Evolutionary conservation across 2,113 vertebrate genomes (phyloP).

Genomic region (Halichoeres trimaculatus): DNA sequence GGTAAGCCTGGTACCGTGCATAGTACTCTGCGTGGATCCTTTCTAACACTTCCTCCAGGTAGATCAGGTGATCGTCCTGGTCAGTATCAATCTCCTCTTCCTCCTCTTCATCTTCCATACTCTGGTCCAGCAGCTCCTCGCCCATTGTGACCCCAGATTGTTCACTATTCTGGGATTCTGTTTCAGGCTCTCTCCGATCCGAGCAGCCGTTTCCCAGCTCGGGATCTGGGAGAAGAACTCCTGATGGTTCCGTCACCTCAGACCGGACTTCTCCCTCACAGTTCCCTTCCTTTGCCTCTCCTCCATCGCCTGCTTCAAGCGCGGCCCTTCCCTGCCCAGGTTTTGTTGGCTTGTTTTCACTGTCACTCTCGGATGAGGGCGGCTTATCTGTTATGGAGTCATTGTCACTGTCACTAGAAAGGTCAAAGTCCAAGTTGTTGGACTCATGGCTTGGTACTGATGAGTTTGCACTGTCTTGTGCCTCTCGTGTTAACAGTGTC

Average conservation of each 20-base stretch:
- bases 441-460: constrained; percentile 43
- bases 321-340: constrained; percentile 49
- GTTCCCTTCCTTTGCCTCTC: constrained; percentile 49
- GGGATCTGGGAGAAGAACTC: constrained; percentile 64
- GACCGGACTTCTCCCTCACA: constrained; percentile 36
- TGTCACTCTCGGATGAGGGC: constrained; percentile 80
- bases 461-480: constrained; percentile 48
- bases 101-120: constrained; percentile 90
- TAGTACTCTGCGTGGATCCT: constrained; percentile 94
- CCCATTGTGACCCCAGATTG: constrained; percentile 94
- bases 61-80: constrained; percentile 93
- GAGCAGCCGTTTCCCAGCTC: constrained; percentile 89
- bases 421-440: constrained; percentile 90
- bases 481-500: constrained; percentile 49
- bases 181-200: constrained; percentile 91
- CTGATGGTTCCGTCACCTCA: constrained; percentile 69
- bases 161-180: constrained; percentile 95
- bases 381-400: constrained; percentile 82
- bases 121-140: constrained; percentile 93
- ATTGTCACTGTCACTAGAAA: constrained; percentile 93
- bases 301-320: constrained; percentile 41
- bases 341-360: constrained; percentile 77
- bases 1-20: constrained; percentile 87
- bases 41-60: constrained; percentile 94
- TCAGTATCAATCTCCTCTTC: constrained; percentile 90